Percentiles rank a stretch among this genome's conserved stretches.
phyloP scores from a whole-genome alignment of 2,888 invertebrate species.

The Drosophila sordidapex region DNA sequence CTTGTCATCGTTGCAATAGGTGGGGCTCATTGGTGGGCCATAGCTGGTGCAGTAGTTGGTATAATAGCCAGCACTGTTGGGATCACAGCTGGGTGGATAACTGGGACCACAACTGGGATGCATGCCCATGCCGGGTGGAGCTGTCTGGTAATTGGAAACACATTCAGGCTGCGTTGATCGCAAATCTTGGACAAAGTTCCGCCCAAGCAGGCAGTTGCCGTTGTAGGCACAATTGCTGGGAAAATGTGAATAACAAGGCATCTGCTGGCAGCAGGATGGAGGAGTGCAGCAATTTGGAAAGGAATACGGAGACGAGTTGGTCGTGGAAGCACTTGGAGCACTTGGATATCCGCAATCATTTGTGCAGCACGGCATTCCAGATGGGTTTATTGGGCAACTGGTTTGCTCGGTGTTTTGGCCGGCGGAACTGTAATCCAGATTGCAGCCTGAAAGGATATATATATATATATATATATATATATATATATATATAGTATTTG shows the following conservation, averaged over 20 bases:
- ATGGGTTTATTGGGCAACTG: background rate
- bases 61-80: background rate
- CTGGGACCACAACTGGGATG: background rate
- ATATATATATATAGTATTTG: background rate
- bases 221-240: background rate
- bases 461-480: background rate
- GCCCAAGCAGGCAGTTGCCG: conserved; percentile 27
- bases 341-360: background rate
- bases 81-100: background rate
- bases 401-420: background rate
- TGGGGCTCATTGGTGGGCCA: background rate
- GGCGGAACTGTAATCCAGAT: background rate
- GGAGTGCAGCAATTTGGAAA: background rate
- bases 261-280: background rate
- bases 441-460: background rate
- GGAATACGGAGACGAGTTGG: background rate
- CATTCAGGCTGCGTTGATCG: background rate
- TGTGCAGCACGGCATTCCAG: background rate
- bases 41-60: background rate
- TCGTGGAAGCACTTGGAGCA: background rate
- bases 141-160: conserved; percentile 14
- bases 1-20: conserved; percentile 7
- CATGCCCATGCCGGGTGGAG: conserved; percentile 7
- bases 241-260: background rate
- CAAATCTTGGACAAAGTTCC: conserved; percentile 26